Conservation (phyloP, 2,888 invertebrate genomes). For the Watsonalla cultraria region DNA sequence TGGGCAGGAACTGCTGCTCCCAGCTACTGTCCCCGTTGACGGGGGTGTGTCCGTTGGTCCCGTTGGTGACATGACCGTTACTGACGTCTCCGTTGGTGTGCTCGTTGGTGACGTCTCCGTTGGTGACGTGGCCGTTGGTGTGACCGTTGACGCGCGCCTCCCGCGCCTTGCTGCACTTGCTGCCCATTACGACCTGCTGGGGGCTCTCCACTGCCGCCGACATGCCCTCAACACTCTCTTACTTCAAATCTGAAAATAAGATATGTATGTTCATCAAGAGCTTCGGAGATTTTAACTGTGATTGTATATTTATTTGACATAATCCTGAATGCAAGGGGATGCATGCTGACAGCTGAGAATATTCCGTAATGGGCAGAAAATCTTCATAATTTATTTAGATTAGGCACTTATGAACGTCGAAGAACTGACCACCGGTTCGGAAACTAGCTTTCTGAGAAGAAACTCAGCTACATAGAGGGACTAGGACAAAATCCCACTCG, state of each 20-base stretch:
- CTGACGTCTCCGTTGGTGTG: conserved; percentile 2
- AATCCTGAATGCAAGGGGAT: too few relatives aligned
- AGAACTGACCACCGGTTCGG: too few relatives aligned
- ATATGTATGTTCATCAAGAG: background rate
- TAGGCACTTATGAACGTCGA: too few relatives aligned
- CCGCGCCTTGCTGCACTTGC: conserved; percentile 13
- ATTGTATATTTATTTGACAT: too few relatives aligned
- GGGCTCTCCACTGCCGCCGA: conserved; percentile 41
- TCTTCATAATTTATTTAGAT: too few relatives aligned
- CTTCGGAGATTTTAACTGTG: too few relatives aligned
- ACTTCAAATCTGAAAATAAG: conserved; percentile 8
- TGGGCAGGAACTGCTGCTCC: conserved; percentile 60
- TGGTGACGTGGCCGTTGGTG: conserved; percentile 11
- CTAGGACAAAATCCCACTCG: too few relatives aligned
- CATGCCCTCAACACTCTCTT: conserved; percentile 24
- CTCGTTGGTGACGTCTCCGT: background rate
- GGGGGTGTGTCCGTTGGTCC: conserved; percentile 10
- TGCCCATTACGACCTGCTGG: conserved; percentile 7
- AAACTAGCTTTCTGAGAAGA: too few relatives aligned
- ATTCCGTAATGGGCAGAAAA: too few relatives aligned
- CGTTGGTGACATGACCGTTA: conserved; percentile 9
- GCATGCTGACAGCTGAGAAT: too few relatives aligned
- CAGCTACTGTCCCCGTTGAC: conserved; percentile 24
- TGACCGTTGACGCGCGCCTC: conserved; percentile 27
- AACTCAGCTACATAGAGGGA: too few relatives aligned